phyloP scores from a whole-genome alignment of 2,113 vertebrate species.

The Petaurus breviceps region DNA sequence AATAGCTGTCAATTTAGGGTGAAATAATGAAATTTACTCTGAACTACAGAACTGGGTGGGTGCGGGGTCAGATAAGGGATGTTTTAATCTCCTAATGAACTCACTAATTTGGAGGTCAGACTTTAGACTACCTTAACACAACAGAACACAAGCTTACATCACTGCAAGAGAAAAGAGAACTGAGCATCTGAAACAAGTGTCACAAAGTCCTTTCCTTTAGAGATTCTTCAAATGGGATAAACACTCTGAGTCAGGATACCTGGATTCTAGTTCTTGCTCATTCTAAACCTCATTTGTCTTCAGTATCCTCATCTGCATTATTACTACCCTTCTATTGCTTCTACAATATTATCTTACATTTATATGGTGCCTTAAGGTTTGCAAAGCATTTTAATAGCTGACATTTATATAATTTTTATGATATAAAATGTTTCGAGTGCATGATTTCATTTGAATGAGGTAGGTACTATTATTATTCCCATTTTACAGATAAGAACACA shows the following conservation, averaged over 20 bases:
- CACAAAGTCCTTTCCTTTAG: neutral
- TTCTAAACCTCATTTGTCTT: neutral
- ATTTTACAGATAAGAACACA: neutral
- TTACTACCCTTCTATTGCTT: neutral
- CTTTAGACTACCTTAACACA: neutral
- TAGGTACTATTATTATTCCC: neutral
- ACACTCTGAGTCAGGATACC: neutral
- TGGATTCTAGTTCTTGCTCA: neutral
- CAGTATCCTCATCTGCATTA: neutral
- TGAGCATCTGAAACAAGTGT: neutral
- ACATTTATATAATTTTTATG: neutral
- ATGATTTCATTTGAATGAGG: neutral
- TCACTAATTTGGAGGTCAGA: neutral
- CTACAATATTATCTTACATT: neutral
- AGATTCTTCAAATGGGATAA: neutral
- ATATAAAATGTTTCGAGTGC: neutral
- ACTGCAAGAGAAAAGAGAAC: neutral
- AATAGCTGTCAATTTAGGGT: too few species aligned
- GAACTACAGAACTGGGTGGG: neutral
- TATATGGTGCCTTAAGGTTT: neutral
- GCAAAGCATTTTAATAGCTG: neutral
- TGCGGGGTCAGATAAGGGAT: neutral
- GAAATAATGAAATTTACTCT: neutral
- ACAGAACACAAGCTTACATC: neutral
- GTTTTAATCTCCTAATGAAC: neutral